Conservation (phyloP, 2,888 invertebrate genomes). For the Trissolcus brochymenae region DNA sequence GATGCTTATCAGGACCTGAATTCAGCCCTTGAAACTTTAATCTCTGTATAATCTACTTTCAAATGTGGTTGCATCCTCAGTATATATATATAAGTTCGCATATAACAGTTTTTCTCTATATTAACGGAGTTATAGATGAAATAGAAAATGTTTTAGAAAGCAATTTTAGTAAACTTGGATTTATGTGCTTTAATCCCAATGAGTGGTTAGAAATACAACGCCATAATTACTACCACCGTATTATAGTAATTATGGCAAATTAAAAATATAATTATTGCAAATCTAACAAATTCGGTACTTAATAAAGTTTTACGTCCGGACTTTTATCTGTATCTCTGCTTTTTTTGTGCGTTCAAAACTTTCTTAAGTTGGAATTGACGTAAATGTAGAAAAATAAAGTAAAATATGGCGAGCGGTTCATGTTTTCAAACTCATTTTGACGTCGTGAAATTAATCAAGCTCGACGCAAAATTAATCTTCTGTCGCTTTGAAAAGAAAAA, state of each 20-base stretch:
- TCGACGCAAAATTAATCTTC: too few species aligned
- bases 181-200: neutral
- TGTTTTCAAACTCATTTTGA: too few species aligned
- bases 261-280: too few species aligned
- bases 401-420: neutral
- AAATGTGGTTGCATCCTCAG: slow-evolving; percentile 21
- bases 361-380: too few species aligned
- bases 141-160: slow-evolving; percentile 11
- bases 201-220: too few species aligned
- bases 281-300: too few species aligned
- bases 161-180: slow-evolving; percentile 10
- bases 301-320: too few species aligned
- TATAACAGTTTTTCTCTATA: slow-evolving; percentile 31
- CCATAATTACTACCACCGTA: neutral
- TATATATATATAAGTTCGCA: slow-evolving; percentile 27
- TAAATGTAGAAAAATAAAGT: neutral
- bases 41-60: slow-evolving; percentile 51
- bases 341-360: too few species aligned
- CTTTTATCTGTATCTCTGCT: too few species aligned
- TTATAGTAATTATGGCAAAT: neutral
- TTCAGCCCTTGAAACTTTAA: slow-evolving; percentile 50
- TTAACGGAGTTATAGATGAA: slow-evolving; percentile 33
- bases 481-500: too few species aligned
- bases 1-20: slow-evolving; percentile 53
- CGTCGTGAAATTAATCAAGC: too few species aligned